Evolutionary conservation across 2,888 invertebrate species (phyloP).

Genomic region (Monoplex corrugatus): DNA sequence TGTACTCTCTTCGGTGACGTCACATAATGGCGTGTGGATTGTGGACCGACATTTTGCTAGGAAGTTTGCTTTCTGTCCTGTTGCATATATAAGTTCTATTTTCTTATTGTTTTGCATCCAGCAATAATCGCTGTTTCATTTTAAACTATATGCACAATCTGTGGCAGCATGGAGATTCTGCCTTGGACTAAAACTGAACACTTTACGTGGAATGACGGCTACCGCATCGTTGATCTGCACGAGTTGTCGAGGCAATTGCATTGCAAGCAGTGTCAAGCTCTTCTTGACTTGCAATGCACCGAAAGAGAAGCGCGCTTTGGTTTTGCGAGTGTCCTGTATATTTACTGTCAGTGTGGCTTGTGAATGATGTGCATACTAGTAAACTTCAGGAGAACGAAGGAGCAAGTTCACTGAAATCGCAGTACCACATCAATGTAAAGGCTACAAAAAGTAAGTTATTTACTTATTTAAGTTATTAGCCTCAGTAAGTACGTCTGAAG

Average conservation of each 20-base stretch:
- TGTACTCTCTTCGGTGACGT: neutral
- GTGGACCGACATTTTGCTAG: neutral
- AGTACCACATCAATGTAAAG: conserved; percentile 46
- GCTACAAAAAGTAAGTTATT: conserved; percentile 47
- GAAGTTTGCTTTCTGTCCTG: neutral
- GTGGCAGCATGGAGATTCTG: neutral
- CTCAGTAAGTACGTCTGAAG: neutral
- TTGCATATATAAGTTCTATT: neutral
- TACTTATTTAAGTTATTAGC: too few relatives aligned
- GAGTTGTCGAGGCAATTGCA: conserved; percentile 42
- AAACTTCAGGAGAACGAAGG: neutral
- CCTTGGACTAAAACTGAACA: conserved; percentile 31
- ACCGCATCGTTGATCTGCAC: conserved; percentile 41
- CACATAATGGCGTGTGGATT: conserved; percentile 20
- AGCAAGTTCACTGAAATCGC: neutral
- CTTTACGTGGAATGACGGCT: conserved; percentile 46
- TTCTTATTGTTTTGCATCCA: neutral
- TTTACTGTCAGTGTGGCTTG: conserved; percentile 34
- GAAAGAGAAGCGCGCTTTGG: conserved; percentile 41
- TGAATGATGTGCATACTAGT: conserved; percentile 46
- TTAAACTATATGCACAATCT: neutral
- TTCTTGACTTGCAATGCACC: conserved; percentile 38
- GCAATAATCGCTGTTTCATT: neutral
- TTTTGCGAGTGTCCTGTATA: conserved; percentile 40
- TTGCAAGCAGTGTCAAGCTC: conserved; percentile 38